Base-by-base conservation (phyloP, 2,888 invertebrate genomes). In the Lacanobia oleracea region DNA sequence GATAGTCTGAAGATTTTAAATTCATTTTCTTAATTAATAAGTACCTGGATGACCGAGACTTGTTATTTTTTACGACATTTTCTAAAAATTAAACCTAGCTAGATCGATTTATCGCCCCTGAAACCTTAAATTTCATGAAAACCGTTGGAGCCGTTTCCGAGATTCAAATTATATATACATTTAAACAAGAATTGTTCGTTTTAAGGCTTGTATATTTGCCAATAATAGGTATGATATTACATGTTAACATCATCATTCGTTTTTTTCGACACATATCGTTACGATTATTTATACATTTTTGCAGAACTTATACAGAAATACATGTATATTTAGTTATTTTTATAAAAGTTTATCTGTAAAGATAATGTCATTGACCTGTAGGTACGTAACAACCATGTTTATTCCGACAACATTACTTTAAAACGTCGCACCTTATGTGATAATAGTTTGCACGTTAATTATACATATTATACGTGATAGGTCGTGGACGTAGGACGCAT, bases 371-470 rank as follows among this genome's bases (percentile, higher is more conserved):
- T 57, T 53, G 51, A 62, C 48, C 62, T 12, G 3, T 37, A 27
- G 1, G 1, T n/a, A 33, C 5, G n/a, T 27, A 70, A 50, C 27
- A 68, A 50, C n/a, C 23, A 54, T 54, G 2, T 14, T 16, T 33
- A 48, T 16, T 23, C 27, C 16, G 56, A 57, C 27, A 18, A 65
- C 37, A 75, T 75, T 27, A 54, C 12, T 72, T 54, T 9, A 48
- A 40, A 77, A 33, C 16, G 1, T 77, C 40, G 51, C 53, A 60
- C 23, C n/a, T 12, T 21, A 45, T 51, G 56, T 63, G 33, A 14
- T 48, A 23, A 40, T 72, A 56, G 45, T 75, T 57, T 21, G 16
- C 23, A 33, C 43, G 43, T 56, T 60, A 72, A 54, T 59, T 70
- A 79, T 43, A 75, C 40, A 65, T 54, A 64, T 53, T 33, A 59